Evolutionary conservation across 2,888 invertebrate species (phyloP), one percentile per base, ranked within the genome.

Genomic region (Caenorhabditis sp.): DNA sequence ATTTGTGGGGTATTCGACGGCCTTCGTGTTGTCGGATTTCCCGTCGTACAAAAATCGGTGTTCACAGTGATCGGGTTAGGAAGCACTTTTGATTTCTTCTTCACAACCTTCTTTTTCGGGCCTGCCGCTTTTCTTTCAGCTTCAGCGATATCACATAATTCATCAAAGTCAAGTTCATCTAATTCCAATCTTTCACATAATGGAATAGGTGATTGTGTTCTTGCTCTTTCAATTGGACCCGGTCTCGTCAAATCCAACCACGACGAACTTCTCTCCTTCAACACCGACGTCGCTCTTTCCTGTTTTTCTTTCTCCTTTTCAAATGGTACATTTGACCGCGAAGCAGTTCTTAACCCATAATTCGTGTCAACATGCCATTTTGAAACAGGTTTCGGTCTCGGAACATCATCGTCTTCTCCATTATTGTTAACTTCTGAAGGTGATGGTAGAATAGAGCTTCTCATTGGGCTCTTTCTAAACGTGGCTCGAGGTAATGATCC

Each of bases 361-460:
- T 66, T 76, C 14, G 74, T 74, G 57, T 80, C 77, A 7, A 80
- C 80, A 43, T 76, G 77, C 80, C 80, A 80, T 54, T 80, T 80
- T 10, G 80, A 80, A 12, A 76, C 76, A 49, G 79, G 74, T 53
- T 77, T 80, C 50, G 76, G 76, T 57, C 72, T 77, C 25, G 49
- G 57, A 17, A 63, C 75, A 21, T 70, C 75, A 20, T 69, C 56
- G 14, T 70, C 67, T 12, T 67, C 58, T n/a, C 56, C 59, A 57
- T 80, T 80, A 62, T 77, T 77, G 56, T 80, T 80, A n/a, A 80
- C 77, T 73, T 73, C 73, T 4, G 69, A 73, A 36, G 68, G 67
- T 17, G 72, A 68, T 4, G 73, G 69, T 66, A 74, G 61, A 60
- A 74, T 65, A 25, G 70, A 63, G 67, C 76, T 69, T 26, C 72